Conservation (phyloP, 2,113 vertebrate species). For the Strix uralensis region DNA sequence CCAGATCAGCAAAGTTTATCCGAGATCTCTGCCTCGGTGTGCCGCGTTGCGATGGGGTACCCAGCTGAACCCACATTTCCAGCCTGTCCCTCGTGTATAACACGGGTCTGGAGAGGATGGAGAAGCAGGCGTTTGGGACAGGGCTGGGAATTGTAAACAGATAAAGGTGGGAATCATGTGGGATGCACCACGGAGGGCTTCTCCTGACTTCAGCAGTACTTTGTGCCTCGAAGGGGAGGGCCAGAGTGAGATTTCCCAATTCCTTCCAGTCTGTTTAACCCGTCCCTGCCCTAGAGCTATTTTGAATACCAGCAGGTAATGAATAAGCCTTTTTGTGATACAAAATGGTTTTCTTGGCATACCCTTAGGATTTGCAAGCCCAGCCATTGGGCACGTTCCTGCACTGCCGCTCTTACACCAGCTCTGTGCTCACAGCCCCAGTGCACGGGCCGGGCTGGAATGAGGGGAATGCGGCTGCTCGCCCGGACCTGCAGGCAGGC, state of each 20-base stretch:
- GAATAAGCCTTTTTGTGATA: slow-evolving; percentile 36
- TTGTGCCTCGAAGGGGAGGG: neutral
- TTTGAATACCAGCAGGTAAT: neutral
- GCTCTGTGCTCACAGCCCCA: neutral
- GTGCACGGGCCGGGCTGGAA: neutral
- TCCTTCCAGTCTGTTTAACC: neutral
- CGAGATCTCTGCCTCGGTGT: neutral
- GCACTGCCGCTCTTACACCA: neutral
- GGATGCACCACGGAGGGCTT: neutral
- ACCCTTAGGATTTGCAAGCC: neutral
- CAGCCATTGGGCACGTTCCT: neutral
- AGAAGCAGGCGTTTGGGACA: neutral
- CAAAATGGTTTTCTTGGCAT: slow-evolving; percentile 4
- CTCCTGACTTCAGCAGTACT: neutral
- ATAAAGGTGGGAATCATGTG: neutral
- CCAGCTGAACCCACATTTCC: fast-evolving
- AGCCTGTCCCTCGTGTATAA: neutral
- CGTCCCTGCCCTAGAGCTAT: slow-evolving; percentile 3
- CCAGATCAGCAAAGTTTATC: neutral
- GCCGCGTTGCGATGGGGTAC: neutral
- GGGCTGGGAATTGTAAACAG: neutral
- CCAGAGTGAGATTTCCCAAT: neutral
- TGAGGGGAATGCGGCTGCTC: slow-evolving; percentile 41
- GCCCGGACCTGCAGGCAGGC: slow-evolving; percentile 25
- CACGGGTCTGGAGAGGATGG: neutral